phyloP scores from a whole-genome alignment of 1,140 invertebrate genomes.

The Popillia japonica region DNA sequence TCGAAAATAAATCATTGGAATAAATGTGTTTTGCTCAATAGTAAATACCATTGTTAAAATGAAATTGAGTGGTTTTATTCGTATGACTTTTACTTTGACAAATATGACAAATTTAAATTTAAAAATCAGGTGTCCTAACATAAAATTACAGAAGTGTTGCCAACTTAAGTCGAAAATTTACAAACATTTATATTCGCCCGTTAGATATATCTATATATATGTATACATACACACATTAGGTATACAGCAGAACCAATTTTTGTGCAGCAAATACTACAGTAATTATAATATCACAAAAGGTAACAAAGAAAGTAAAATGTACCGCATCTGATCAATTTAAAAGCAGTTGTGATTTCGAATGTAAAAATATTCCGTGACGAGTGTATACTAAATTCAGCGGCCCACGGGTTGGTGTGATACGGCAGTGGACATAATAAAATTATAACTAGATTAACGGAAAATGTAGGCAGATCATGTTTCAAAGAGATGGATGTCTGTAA shows the following conservation, averaged over 20 bases:
- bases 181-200: no score
- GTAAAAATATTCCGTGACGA: conserved; percentile 27
- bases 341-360: conserved; percentile 12
- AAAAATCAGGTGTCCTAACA: no score
- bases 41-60: no score
- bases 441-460: conserved; percentile 37
- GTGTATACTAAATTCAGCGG: conserved; percentile 31
- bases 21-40: no score
- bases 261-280: not conserved
- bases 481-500: conserved; percentile 31
- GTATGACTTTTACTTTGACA: no score
- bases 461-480: conserved; percentile 39
- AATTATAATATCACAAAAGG: not conserved
- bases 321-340: conserved; percentile 12
- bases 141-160: no score
- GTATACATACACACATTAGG: no score
- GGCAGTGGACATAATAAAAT: conserved; percentile 34
- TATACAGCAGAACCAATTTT: not conserved
- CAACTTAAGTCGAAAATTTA: no score
- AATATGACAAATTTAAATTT: no score
- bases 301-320: not conserved
- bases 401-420: not conserved
- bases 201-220: no score
- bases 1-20: no score
- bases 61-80: no score